phyloP scores from a whole-genome alignment of 2,888 invertebrate species.

The Agrochola lota region DNA sequence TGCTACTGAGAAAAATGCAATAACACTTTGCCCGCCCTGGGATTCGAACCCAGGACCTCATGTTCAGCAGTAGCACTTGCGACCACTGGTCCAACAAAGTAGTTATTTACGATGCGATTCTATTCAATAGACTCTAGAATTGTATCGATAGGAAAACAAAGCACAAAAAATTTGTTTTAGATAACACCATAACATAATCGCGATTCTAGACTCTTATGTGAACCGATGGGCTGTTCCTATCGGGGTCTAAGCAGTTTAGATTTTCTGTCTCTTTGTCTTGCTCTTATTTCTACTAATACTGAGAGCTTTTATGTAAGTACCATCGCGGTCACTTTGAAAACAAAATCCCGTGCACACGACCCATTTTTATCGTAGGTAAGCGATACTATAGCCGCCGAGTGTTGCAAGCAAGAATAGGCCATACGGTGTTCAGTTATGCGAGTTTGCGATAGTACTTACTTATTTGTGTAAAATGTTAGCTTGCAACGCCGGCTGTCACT shows the following conservation, averaged over 20 bases:
- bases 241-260: background rate
- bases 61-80: too few relatives aligned
- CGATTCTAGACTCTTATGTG: conserved; percentile 8
- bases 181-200: background rate
- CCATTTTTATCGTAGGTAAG: too few relatives aligned
- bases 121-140: background rate
- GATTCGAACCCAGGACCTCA: too few relatives aligned
- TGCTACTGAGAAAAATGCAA: background rate
- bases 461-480: background rate
- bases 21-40: background rate
- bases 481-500: too few relatives aligned
- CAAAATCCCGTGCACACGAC: too few relatives aligned
- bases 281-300: background rate
- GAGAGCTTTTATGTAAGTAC: background rate
- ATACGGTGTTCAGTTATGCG: too few relatives aligned
- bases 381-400: too few relatives aligned
- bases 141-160: background rate
- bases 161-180: conserved; percentile 21
- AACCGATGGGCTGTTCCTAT: conserved; percentile 6
- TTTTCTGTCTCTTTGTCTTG: background rate
- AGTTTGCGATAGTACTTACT: background rate
- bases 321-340: too few relatives aligned
- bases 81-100: background rate
- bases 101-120: background rate
- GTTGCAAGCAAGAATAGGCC: too few relatives aligned